Evolutionary conservation across 2,888 invertebrate species (phyloP).

Genomic region (Stenoptilia bipunctidactyla): DNA sequence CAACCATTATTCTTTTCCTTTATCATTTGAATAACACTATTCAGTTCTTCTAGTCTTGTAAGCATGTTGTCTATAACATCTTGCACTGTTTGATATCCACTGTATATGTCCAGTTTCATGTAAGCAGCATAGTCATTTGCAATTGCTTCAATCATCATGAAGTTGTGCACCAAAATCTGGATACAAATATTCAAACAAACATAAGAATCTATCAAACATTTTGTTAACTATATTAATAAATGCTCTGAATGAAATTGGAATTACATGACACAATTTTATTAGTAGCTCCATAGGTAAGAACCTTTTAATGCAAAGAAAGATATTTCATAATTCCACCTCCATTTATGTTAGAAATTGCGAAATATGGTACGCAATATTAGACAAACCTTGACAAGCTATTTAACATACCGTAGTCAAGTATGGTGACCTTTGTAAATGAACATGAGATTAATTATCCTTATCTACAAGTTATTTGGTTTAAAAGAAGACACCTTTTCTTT

Average conservation of each 20-base stretch:
- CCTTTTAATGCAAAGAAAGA: not conserved
- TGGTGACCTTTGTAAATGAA: no score
- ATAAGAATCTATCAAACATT: conserved; percentile 38
- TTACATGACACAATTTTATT: conserved; percentile 35
- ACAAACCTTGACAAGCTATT: no score
- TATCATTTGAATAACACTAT: conserved; percentile 73
- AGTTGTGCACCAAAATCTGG: conserved; percentile 46
- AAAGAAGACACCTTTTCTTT: no score
- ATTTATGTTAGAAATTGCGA: not conserved
- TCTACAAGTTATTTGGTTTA: no score
- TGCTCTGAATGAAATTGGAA: conserved; percentile 37
- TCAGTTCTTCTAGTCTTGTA: conserved; percentile 75
- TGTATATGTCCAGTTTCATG: conserved; percentile 63
- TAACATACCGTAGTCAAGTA: no score
- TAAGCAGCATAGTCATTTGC: conserved; percentile 69
- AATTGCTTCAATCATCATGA: conserved; percentile 60
- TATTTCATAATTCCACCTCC: conserved; percentile 6
- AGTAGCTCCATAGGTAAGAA: conserved; percentile 39
- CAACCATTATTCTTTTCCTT: conserved; percentile 57
- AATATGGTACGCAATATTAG: not conserved
- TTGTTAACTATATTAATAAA: conserved; percentile 48
- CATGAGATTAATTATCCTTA: no score
- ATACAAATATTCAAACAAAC: conserved; percentile 52
- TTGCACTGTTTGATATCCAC: conserved; percentile 71
- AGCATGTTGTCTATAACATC: conserved; percentile 77